Evolutionary conservation across 1,140 invertebrate species (phyloP), one percentile per base, ranked within the genome.

Genomic region (Sipha flava): DNA sequence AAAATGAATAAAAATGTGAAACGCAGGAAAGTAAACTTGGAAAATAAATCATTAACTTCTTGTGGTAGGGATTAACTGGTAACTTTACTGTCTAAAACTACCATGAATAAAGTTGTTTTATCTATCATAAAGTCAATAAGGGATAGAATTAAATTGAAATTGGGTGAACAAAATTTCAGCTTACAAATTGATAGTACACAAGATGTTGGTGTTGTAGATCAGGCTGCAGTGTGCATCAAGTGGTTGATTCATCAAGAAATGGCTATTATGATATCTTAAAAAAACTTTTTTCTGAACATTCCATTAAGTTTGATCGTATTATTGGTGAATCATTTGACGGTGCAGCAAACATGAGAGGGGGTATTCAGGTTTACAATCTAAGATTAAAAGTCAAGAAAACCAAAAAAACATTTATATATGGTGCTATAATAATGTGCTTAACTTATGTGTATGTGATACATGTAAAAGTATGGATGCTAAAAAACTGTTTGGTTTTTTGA

Each of bases 121-220:
- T 64, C 62, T 40, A 64, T 64, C 18, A 1, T 64, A 7, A 37
- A 18, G 2, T 64, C n/a, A 12, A 64, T 64, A 64, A 64, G 62
- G 7, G 31, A 64, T 64, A 64, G 1, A 64, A 64, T 40, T n/a
- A 34, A 64, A 64, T 37, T 64, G 3, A 18, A 64, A 64, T 64
- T 64, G 1, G 62, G 62, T 64, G 62, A 64, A 64, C 62, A 64
- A 64, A n/a, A 40, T 40, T 34, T 64, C 3, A 64, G 31, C 1
- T 64, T 64, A 21, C 62, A 64, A 9, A 64, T 64, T 40, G 62
- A 64, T 64, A 64, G 62, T 64, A 64, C 62, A 64, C 31, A 64
- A 64, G 62, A 64, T 64, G 62, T 64, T 64, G 31, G 62, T 37
- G 62, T 64, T 64, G 31, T 64, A 37, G 62, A 64, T 64, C 62